A percentile compares a stretch with the other conserved stretches of the same genome.
phyloP scores from a whole-genome alignment of 2,797 vertebrate genomes.

The Lindbergichthys nudifrons region DNA sequence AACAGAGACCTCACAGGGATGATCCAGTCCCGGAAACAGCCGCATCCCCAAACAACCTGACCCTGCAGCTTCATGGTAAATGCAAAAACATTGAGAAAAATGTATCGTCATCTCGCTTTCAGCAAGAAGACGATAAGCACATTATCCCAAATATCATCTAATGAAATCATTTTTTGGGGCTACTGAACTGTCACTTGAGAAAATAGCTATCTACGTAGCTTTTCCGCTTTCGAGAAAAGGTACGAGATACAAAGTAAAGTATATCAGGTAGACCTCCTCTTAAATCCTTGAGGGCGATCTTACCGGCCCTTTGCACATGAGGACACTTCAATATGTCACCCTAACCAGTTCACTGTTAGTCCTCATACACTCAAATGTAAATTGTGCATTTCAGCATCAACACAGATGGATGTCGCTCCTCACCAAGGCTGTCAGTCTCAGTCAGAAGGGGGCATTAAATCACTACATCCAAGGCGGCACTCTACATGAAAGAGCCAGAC shows the following conservation, averaged over 20 bases:
- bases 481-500: constrained; percentile 44
- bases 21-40: too few species aligned
- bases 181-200: neutral
- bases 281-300: constrained; percentile 36
- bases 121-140: neutral
- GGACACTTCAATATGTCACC: constrained; percentile 55
- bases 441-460: constrained; percentile 61
- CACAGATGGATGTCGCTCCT: constrained; percentile 63
- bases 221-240: constrained; percentile 8
- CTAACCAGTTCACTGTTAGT: constrained; percentile 46
- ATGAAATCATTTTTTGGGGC: neutral
- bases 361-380: constrained; percentile 57
- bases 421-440: constrained; percentile 62
- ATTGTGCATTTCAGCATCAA: constrained; percentile 64
- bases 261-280: constrained; percentile 30
- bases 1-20: too few species aligned
- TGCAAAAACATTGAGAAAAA: neutral
- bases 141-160: neutral
- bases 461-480: constrained; percentile 66
- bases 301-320: constrained; percentile 4
- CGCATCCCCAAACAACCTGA: too few species aligned
- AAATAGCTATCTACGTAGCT: constrained; percentile 13
- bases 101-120: neutral
- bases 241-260: constrained; percentile 12
- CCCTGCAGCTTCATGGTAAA: neutral